Evolutionary conservation across 2,888 invertebrate species (phyloP).

Genomic region (Euzophera pinguis): DNA sequence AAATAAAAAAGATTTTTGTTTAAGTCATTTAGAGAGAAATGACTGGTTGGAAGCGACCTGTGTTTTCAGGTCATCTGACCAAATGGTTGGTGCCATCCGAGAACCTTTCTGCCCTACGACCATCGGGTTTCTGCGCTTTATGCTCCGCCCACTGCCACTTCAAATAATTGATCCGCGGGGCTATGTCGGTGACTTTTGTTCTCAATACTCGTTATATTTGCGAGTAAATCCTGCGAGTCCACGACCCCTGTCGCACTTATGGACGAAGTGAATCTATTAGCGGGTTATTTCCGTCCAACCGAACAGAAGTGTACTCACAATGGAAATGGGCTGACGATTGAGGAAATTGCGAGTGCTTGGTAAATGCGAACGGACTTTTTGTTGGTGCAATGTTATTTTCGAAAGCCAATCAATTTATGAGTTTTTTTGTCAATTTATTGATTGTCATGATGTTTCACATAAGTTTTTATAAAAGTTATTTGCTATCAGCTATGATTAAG

Average conservation of each 20-base stretch:
- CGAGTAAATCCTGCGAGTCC: not conserved
- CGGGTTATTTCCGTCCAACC: conserved; percentile 73
- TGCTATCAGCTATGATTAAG: no score
- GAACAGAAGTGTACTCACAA: conserved; percentile 31
- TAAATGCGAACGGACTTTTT: conserved; percentile 13
- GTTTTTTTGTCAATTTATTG: not conserved
- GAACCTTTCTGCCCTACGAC: no score
- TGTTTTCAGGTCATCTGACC: no score
- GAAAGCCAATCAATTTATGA: not conserved
- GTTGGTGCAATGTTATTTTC: not conserved
- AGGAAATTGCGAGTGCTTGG: conserved; percentile 21
- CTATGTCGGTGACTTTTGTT: no score
- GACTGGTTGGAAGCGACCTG: no score
- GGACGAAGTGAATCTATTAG: conserved; percentile 72
- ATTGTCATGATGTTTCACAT: not conserved
- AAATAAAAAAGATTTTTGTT: no score
- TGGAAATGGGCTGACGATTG: conserved; percentile 33
- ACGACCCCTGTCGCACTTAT: not conserved
- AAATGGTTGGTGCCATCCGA: no score
- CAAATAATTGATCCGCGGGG: no score
- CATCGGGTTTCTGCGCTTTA: no score
- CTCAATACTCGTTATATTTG: not conserved
- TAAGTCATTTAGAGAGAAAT: no score
- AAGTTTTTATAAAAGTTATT: no score
- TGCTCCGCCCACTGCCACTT: no score